phyloP scores from a whole-genome alignment of 2,113 vertebrate species.

The Melanerpes formicivorus region DNA sequence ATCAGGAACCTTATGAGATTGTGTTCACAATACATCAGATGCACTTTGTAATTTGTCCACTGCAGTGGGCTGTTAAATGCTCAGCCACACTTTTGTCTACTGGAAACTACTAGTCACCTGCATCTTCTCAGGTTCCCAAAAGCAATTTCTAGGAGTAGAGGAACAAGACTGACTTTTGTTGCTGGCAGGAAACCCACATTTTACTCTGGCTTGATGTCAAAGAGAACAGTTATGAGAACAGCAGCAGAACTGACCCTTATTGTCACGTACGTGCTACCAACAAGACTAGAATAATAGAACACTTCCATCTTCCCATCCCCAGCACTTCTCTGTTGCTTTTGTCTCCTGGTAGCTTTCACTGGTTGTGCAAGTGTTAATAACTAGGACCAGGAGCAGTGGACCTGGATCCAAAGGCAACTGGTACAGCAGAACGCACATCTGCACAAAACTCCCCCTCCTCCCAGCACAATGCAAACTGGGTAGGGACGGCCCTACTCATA shows the following conservation, averaged over 20 bases:
- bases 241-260: neutral
- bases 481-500: neutral
- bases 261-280: neutral
- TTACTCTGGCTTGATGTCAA: neutral
- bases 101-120: neutral
- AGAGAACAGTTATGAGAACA: neutral
- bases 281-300: neutral
- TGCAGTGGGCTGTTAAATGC: neutral
- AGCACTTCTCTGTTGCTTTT: neutral
- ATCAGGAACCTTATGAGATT: neutral
- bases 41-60: neutral
- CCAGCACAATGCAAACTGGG: neutral
- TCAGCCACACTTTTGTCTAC: neutral
- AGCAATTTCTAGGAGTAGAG: neutral
- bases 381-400: neutral
- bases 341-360: neutral
- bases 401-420: fast-evolving
- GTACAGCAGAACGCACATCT: neutral
- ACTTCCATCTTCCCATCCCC: neutral
- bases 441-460: neutral
- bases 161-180: neutral
- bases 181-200: neutral
- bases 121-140: slow-evolving; percentile 12
- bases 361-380: neutral
- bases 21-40: neutral